Percentiles rank a stretch among this genome's conserved stretches.
phyloP scores from a whole-genome alignment of 2,888 invertebrate species.

The Amorpha juglandis region DNA sequence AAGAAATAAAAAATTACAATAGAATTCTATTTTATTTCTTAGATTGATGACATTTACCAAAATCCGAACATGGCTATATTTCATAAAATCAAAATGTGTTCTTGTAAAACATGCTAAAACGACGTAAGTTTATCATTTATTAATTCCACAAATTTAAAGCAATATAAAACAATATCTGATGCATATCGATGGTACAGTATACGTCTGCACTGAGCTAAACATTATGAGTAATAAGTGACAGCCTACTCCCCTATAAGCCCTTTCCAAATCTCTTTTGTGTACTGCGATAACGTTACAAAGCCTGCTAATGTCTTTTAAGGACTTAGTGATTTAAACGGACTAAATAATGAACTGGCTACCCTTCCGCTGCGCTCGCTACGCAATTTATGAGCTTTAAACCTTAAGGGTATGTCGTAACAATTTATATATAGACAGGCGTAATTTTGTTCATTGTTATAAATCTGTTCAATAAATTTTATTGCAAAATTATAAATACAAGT shows the following conservation, averaged over 20 bases:
- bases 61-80: too few species aligned
- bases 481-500: too few species aligned
- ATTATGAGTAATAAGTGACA: conserved; percentile 67
- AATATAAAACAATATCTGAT: conserved; percentile 8
- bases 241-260: conserved; percentile 56
- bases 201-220: conserved; percentile 53
- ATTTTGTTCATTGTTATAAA: neutral
- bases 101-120: too few species aligned
- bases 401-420: conserved; percentile 14
- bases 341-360: conserved; percentile 82
- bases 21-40: too few species aligned
- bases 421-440: conserved; percentile 18
- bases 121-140: neutral
- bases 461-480: neutral
- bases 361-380: conserved; percentile 62
- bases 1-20: too few species aligned
- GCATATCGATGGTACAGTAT: conserved; percentile 27
- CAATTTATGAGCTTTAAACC: conserved; percentile 73
- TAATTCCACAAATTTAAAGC: neutral
- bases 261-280: conserved; percentile 81
- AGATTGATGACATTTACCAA: too few species aligned
- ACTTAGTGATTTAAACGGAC: conserved; percentile 85
- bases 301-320: conserved; percentile 83
- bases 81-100: too few species aligned
- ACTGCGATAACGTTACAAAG: conserved; percentile 81